These are phyloP conservation scores for Tetragnatha versicolor DNA, from an alignment of 1,140 invertebrate genomes.

Conservation along the genomic window DNA sequence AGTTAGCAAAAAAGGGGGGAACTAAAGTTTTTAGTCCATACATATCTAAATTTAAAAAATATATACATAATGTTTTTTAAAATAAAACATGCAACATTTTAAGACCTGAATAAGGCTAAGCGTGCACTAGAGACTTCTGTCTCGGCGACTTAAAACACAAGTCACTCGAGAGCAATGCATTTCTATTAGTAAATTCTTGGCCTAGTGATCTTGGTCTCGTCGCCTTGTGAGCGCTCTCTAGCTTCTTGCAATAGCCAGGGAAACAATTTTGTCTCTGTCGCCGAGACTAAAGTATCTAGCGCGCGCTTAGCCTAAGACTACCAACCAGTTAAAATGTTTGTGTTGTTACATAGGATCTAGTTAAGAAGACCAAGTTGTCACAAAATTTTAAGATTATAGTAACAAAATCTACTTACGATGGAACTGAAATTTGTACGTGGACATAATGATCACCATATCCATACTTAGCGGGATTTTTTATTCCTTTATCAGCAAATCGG, in stretches of 20 bases:
- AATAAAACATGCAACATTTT: neutral
- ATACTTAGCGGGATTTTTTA: constrained; percentile 86
- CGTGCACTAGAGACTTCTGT: no score
- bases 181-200: no score
- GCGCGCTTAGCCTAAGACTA: neutral
- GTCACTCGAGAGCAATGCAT: no score
- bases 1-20: no score
- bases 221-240: no score
- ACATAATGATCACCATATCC: constrained; percentile 98
- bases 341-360: neutral
- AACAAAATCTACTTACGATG: constrained; percentile 62
- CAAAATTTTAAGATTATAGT: neutral
- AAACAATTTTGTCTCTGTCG: no score
- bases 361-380: neutral
- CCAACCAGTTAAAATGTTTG: neutral
- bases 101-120: neutral
- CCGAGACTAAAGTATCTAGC: no score
- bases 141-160: no score
- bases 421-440: constrained; percentile 84
- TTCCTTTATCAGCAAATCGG: constrained; percentile 85
- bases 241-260: no score
- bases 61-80: neutral
- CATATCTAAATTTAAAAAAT: neutral
- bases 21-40: no score
- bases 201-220: no score